Evolutionary conservation across 2,888 invertebrate species (phyloP), one percentile per base, ranked within the genome.

Genomic region (Cancer borealis): DNA sequence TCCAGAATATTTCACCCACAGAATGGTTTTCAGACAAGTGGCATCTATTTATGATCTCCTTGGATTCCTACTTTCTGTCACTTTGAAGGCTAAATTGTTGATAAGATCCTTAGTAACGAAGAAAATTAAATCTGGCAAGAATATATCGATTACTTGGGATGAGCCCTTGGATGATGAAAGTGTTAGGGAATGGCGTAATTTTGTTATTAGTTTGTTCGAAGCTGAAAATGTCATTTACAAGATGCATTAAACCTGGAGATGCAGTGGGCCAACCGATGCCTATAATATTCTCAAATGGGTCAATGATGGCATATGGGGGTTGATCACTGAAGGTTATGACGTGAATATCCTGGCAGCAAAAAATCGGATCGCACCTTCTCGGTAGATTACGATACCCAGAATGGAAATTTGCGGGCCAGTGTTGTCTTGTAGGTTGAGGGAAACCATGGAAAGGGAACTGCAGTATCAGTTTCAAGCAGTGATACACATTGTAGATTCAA

Each of bases 271-370:
- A 93, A 17, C 93, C 39, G 5, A 89, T 8, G n/a, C 88, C 88
- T n/a, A 66, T 93, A 84, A 84, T 93, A 46, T 93, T 88, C 54
- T 54, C 54, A 54, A 88, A 93, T 54, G 54, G 88, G 4, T 54
- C 60, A n/a, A 45, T 17, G 21, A 88, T 88, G 26, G 88, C 39
- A 39, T 39, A 39, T 39, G 39, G 39, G 39, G 0, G 39, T 39
- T 39, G 93, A 21, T 8, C 21, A 17, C 39, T 6, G 47, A 87
- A 14, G 26, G 66, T 21, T 73, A 87, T 26, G 84, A 5, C 10
- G 84, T 84, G 14, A 30, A 17, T 26, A 21, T 84, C 4, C 47
- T 84, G 8, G 84, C 84, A 49, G 2, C 84, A 12, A 92, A 47
- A 45, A 84, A 46, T 17, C n/a, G 46, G 3, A 90, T 92, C 84